A percentile compares a stretch with the other conserved stretches of the same genome.
Conservation (phyloP, 2,113 vertebrate genomes). For the Tachysurus vachellii region DNA sequence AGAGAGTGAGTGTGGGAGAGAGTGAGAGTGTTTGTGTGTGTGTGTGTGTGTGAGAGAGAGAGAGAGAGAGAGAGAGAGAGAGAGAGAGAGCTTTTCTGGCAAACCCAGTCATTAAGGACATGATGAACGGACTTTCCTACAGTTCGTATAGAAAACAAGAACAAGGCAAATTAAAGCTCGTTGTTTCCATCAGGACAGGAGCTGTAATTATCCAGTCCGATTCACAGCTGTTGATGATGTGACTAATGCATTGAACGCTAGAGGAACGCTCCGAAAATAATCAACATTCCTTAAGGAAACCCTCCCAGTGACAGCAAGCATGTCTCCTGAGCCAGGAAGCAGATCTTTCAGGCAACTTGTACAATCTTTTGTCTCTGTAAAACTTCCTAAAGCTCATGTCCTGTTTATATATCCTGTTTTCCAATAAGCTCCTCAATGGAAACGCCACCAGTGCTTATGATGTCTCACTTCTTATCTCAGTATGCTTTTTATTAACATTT, state of each 20-base stretch:
- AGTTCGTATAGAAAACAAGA: constrained; percentile 36
- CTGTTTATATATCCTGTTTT: neutral
- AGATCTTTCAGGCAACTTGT: neutral
- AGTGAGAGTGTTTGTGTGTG: too few relatives aligned
- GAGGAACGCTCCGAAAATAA: constrained; percentile 31
- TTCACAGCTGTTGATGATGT: constrained; percentile 49
- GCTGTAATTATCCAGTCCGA: constrained; percentile 64
- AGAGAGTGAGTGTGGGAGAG: too few relatives aligned
- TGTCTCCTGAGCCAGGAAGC: neutral
- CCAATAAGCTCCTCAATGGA: neutral
- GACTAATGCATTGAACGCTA: constrained; percentile 47
- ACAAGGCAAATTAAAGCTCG: constrained; percentile 48
- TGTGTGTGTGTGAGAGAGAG: neutral
- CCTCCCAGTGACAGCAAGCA: constrained; percentile 11
- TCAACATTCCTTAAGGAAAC: constrained; percentile 8
- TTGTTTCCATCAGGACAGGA: constrained; percentile 48
- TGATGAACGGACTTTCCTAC: constrained; percentile 29
- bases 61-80: constrained; percentile 19
- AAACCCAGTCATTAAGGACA: constrained; percentile 47
- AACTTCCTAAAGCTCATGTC: neutral
- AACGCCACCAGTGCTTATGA: neutral
- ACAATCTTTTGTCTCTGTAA: neutral
- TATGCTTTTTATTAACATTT: neutral
- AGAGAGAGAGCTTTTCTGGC: constrained; percentile 8
- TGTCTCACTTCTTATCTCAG: neutral